Base-by-base conservation (phyloP, 2,797 vertebrate genomes). In the Cygnus olor region DNA sequence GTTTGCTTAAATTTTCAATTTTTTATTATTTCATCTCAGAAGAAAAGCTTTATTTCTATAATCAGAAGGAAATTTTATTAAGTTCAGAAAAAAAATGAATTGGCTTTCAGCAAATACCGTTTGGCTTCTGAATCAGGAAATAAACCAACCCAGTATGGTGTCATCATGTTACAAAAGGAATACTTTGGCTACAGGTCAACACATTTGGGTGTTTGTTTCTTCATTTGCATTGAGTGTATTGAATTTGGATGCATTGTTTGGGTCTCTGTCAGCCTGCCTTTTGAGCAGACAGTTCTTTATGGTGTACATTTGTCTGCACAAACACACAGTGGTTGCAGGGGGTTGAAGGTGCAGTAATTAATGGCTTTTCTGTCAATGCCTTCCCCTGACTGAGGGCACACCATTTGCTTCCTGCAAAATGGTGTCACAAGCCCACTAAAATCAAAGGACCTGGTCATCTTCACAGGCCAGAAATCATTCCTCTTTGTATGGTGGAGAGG, bases 1-100 rank as follows among this genome's bases (percentile, higher is more conserved):
- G 89, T 90, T 97, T 97, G 80, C 96, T 97, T 96, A 92, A 89
- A 92, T 92, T 95, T 94, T 96, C 92, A 96, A 92, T 94, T 96
- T 85, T 95, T 97, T 96, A 81, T 95, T 91, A 85, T 95, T 94
- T 97, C 96, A 83, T 89, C 80, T 85, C 88, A 92, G 89, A 94
- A 94, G 85, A 79, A 91, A 92, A 87, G 76, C 45, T 54, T 65
- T 89, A 68, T 38, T 51, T 51, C 24, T 51, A 25, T 51, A 51
- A 24, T 51, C 66, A 91, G 74, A 94, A 94, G 89, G 72, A 34
- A 94, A 77, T 92, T 87, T 97, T 96, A 96, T 95, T 94, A 90
- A 95, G 66, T 86, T 95, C 87, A 96, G 90, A 93, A 78, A 89
- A 89, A 49, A 92, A 95, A 56, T 24, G 51, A 96, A 89, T 84